phyloP scores from a whole-genome alignment of 2,888 invertebrate genomes.

The Liopterus haemorrhoidalis region DNA sequence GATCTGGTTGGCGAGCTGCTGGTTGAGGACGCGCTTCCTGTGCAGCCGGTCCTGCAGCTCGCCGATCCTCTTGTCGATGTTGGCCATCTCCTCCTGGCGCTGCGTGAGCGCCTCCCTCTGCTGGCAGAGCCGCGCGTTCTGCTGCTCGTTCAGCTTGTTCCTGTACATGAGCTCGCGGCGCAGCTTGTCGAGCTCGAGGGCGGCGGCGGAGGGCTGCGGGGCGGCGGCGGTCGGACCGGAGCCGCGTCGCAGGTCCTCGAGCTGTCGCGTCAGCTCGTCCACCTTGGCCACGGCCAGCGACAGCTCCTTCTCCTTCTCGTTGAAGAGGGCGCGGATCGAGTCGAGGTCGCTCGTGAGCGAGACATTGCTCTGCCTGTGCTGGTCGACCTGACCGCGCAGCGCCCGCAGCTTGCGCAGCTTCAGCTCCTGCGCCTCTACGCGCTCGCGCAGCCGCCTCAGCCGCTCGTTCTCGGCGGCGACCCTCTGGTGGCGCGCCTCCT shows the following conservation, averaged over 20 bases:
- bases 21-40: slow-evolving; percentile 79
- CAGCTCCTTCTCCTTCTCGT: slow-evolving; percentile 95
- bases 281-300: slow-evolving; percentile 96
- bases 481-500: slow-evolving; percentile 72
- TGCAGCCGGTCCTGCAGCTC: slow-evolving; percentile 89
- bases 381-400: slow-evolving; percentile 87
- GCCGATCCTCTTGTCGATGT: slow-evolving; percentile 88
- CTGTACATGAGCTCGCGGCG: slow-evolving; percentile 90
- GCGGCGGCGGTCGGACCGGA: slow-evolving; percentile 53
- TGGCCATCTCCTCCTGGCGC: slow-evolving; percentile 84
- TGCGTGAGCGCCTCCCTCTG: slow-evolving; percentile 84
- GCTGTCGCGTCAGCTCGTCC: slow-evolving; percentile 88
- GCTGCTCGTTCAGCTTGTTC: slow-evolving; percentile 92
- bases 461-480: slow-evolving; percentile 84
- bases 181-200: slow-evolving; percentile 86
- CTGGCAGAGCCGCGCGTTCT: slow-evolving; percentile 81
- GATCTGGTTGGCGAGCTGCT: slow-evolving; percentile 61
- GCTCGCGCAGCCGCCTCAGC: slow-evolving; percentile 77
- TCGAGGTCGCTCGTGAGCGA: slow-evolving; percentile 91
- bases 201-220: slow-evolving; percentile 66
- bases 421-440: slow-evolving; percentile 91
- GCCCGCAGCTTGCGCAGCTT: slow-evolving; percentile 87
- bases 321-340: slow-evolving; percentile 91
- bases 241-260: slow-evolving; percentile 80
- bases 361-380: slow-evolving; percentile 85